Evolutionary conservation across 2,888 invertebrate species (phyloP).

Genomic region (Heliconius ethilla): DNA sequence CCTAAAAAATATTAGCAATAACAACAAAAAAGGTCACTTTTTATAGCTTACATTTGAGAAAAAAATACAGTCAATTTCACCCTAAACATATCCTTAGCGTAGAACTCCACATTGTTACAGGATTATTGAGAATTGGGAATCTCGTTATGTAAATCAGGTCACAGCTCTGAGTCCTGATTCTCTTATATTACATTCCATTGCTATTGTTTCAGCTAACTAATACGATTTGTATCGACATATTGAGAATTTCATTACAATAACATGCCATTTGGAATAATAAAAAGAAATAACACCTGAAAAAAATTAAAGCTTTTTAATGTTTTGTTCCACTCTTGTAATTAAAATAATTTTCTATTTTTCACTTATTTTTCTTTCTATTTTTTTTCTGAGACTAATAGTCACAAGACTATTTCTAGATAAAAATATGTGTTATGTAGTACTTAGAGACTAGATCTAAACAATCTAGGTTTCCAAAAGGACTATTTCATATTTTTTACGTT

Average conservation of each 20-base stretch:
- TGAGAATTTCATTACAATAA: neutral
- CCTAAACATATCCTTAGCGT: neutral
- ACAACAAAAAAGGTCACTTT: neutral
- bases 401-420: too few relatives aligned
- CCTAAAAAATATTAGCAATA: too few relatives aligned
- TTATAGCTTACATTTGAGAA: neutral
- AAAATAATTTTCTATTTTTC: too few relatives aligned
- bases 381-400: too few relatives aligned
- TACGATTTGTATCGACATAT: neutral
- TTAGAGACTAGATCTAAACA: too few relatives aligned
- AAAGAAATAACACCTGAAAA: neutral
- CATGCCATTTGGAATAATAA: neutral
- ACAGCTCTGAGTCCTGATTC: neutral
- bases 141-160: constrained; percentile 16
- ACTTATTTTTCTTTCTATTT: too few relatives aligned
- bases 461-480: too few relatives aligned
- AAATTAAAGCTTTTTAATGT: neutral
- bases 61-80: neutral
- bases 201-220: constrained; percentile 1
- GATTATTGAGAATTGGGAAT: neutral
- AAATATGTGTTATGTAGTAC: too few relatives aligned
- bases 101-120: neutral
- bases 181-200: constrained; percentile 8
- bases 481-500: too few relatives aligned
- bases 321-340: neutral